Percentiles rank a stretch among this genome's conserved stretches.
Evolutionary conservation across 2,888 invertebrate genomes (phyloP).

Genomic region (Chymomyza fuscimana): DNA sequence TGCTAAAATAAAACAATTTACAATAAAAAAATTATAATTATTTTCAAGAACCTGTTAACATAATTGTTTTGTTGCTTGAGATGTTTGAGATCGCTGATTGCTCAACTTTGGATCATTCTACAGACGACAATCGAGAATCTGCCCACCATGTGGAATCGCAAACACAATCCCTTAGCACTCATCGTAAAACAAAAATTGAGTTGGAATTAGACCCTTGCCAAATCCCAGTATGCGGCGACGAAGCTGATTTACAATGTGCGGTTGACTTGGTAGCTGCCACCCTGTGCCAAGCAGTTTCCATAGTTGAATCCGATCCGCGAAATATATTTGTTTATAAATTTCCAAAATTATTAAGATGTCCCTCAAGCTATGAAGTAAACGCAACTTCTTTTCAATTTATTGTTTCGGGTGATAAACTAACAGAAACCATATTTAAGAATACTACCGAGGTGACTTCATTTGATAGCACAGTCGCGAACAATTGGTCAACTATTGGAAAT

Average conservation of each 20-base stretch:
- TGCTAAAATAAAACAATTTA: slow-evolving; percentile 54
- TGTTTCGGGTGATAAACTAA: not conserved
- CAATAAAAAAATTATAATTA: slow-evolving; percentile 1
- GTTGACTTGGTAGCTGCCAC: slow-evolving; percentile 41
- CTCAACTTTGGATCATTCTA: not conserved
- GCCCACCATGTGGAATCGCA: not conserved
- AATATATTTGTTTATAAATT: slow-evolving; percentile 62
- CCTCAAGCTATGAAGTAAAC: not conserved
- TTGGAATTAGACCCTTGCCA: slow-evolving; percentile 30
- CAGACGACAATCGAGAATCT: not conserved
- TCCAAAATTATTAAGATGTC: slow-evolving; percentile 26
- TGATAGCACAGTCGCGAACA: not conserved
- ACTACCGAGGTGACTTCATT: not conserved
- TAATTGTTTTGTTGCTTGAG: not conserved
- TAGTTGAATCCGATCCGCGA: slow-evolving; percentile 57
- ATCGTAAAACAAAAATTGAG: not conserved
- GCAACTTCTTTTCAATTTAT: not conserved
- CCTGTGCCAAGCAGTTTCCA: slow-evolving; percentile 51
- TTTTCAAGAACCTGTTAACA: not conserved
- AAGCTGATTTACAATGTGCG: slow-evolving; percentile 52
- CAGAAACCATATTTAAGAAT: not conserved
- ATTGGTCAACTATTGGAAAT: slow-evolving; percentile 50
- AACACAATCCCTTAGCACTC: too few relatives aligned
- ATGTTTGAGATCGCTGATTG: not conserved
- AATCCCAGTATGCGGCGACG: slow-evolving; percentile 46